Percentiles rank a stretch among this genome's conserved stretches.
Conservation (phyloP, 2,113 vertebrate species). For the Chionis minor region DNA sequence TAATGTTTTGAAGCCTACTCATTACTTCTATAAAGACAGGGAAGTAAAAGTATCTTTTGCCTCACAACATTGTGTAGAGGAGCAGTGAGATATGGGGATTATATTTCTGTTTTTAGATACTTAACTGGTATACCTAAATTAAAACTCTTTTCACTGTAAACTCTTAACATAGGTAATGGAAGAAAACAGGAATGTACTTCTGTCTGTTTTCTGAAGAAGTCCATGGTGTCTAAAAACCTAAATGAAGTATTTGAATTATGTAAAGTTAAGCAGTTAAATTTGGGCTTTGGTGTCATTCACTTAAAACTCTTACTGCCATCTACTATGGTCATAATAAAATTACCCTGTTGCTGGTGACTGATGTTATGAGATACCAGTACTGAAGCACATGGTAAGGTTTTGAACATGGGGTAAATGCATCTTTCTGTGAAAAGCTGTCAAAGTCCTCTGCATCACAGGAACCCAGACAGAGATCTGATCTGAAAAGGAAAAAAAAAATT, state of each 20-base stretch:
- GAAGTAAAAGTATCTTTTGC: not conserved
- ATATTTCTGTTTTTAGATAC: not conserved
- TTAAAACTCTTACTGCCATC: not conserved
- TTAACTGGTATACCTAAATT: not conserved
- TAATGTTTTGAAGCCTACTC: not conserved
- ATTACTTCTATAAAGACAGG: not conserved
- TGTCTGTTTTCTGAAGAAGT: not conserved
- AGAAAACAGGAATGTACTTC: not conserved
- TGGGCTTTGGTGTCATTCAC: not conserved
- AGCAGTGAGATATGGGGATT: not conserved
- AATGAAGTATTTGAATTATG: not conserved
- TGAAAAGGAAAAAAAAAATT: not conserved
- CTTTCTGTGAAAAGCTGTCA: not conserved
- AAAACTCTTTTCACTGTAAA: not conserved
- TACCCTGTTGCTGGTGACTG: not conserved
- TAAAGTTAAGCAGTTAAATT: not conserved
- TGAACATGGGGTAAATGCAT: not conserved
- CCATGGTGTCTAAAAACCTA: not conserved
- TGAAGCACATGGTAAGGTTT: not conserved
- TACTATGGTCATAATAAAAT: not conserved
- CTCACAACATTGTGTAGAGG: not conserved
- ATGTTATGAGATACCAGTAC: not conserved
- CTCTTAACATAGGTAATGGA: not conserved
- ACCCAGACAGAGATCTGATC: not conserved
- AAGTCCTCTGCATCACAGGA: not conserved